Base-by-base conservation (phyloP, 2,113 vertebrate genomes). In the Rhodinocichla rosea region DNA sequence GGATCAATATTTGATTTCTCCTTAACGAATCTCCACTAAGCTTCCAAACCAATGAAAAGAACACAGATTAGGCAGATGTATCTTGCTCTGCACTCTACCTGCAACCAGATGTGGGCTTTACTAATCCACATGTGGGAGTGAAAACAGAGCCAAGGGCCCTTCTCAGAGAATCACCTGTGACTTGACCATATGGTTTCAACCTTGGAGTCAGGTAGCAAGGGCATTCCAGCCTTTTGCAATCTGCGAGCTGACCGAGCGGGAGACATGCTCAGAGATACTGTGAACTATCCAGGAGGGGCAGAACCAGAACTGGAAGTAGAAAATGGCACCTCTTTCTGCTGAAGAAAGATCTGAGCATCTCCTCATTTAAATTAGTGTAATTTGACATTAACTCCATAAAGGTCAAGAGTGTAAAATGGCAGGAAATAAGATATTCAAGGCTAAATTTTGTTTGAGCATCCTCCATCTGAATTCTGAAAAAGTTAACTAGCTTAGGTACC, bases 121-220 rank as follows among this genome's bases (percentile, higher is more conserved):
- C 70, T 83, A 96, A 95, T 93, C 95, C 95, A 97, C 95, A 97
- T 96, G 94, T 93, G 95, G 93, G 94, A 94, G 50, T 10, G 95
- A 97, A 96, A 96, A 95, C 92, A 90, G 90, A 96, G 95, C 96
- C 94, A 96, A 97, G 93, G 95, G 94, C 96, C 94, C 92, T 96
- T 96, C 92, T 81, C 90, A n/a, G 88, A 96, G 92, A 95, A 96
- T 96, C 93, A 96, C 93, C 95, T 90, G 92, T 89, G 8, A 89
- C 95, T 96, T 96, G 94, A 94, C 94, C 95, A 96, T 96, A 97
- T 97, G 95, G 88, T 96, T 96, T 95, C 95, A 97, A 97, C 93
- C 96, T 97, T 97, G 96, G 95, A 95, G 93, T 81, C 83, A 62
- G 79, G 94, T 90, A 95, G 88, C 95, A 97, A 97, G 95, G 94